A percentile compares a stretch with the other conserved stretches of the same genome.
Conservation (phyloP, 2,888 invertebrate genomes). For the Scrobipalpa costella region DNA sequence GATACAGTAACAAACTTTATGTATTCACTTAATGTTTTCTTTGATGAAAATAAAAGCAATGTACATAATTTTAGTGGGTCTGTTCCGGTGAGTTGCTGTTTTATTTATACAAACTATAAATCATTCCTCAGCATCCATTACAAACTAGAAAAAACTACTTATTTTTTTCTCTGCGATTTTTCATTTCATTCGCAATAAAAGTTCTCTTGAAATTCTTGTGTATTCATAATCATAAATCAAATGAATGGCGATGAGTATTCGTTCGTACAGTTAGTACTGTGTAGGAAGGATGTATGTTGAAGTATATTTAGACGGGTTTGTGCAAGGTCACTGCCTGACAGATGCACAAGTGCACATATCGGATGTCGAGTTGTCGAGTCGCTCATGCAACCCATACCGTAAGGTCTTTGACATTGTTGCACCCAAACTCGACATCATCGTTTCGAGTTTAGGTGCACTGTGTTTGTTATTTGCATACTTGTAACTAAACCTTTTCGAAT, state of each 20-base stretch:
- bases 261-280: background rate
- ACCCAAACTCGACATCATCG: background rate
- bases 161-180: background rate
- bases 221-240: conserved; percentile 5
- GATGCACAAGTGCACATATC: conserved; percentile 3
- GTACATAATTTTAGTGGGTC: background rate
- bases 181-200: background rate
- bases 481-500: too few species aligned
- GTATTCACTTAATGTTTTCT: background rate
- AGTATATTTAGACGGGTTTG: conserved; percentile 9
- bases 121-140: background rate
- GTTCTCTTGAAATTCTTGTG: background rate
- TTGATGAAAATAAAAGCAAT: background rate
- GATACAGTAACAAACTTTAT: background rate
- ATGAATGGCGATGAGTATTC: background rate
- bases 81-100: background rate
- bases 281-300: background rate
- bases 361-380: background rate
- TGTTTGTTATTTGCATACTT: too few species aligned
- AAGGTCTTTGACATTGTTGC: conserved; percentile 8
- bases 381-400: background rate
- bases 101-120: background rate
- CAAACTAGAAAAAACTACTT: background rate
- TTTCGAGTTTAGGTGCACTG: background rate
- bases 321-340: conserved; percentile 3